Conservation (phyloP, 2,113 vertebrate species). For the Uropsilus gracilis region DNA sequence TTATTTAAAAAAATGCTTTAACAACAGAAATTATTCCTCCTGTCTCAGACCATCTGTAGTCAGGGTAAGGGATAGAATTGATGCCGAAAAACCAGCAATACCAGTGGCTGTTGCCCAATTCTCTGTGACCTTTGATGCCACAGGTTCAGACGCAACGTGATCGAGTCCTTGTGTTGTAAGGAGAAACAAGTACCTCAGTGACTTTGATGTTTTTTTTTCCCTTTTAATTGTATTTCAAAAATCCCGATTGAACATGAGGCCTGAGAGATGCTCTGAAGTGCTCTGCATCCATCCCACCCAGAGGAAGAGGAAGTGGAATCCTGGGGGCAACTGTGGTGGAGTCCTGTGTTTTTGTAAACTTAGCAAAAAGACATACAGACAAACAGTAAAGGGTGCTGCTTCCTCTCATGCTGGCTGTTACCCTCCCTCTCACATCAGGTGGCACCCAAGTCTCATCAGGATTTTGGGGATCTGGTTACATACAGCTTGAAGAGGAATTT, state of each 20-base stretch:
- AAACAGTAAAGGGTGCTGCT: neutral
- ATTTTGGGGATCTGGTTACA: neutral
- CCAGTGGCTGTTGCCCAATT: neutral
- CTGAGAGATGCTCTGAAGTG: neutral
- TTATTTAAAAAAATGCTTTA: neutral
- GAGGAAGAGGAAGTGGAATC: neutral
- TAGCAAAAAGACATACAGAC: neutral
- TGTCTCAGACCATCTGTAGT: neutral
- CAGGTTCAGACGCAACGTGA: neutral
- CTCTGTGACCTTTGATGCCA: neutral
- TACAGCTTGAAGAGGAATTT: neutral
- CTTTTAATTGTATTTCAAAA: neutral
- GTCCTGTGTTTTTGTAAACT: neutral
- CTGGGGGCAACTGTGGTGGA: neutral
- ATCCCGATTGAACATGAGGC: neutral
- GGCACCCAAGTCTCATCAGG: neutral
- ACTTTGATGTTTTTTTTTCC: neutral
- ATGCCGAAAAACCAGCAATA: neutral
- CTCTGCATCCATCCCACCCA: neutral
- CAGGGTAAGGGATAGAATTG: neutral
- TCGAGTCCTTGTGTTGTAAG: neutral
- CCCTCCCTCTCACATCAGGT: neutral
- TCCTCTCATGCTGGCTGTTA: neutral
- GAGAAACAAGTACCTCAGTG: neutral
- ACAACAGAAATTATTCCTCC: constrained; percentile 39